Evolutionary conservation across 1,140 invertebrate species (phyloP), one percentile per base, ranked within the genome.

Genomic region (Panagrolaimus sp.): DNA sequence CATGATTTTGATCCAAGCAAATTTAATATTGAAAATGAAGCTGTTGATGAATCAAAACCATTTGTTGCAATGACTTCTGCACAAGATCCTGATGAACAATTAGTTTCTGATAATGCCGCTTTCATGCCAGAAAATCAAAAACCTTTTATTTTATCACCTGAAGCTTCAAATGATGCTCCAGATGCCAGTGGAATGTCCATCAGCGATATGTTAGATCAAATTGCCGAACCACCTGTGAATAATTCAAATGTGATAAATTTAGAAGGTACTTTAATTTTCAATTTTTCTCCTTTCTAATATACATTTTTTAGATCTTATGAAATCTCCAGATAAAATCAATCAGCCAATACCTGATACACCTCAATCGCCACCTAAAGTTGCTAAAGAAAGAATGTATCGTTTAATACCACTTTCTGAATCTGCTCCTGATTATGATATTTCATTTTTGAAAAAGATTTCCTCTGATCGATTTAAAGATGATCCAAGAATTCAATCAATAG

Each of bases 31-130:
- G 52, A 58, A 24, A n/a, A 8, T 28, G 7, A 58, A 28, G 52
- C 17, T 2, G 52, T 28, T 4, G 17, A 58, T 17, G 52, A 58
- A 8, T 7, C 32, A 4, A 7, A 38, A 38, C 32, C 32, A 38
- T 58, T 58, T 14, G 52, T 58, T 17, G 52, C 52, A 12, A 58
- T 58, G 52, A 58, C 52, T 4, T 58, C 52, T 21, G 52, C 52
- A 12, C 21, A 58, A 58, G 52, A 58, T 58, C 52, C 52, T 12
- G 52, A 58, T 58, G 52, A 58, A 14, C 21, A 21, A 12, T 28
- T 58, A 12, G 21, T 58, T 28, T 12, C 52, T 21, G 17, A 58
- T 58, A n/a, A 58, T 24, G 14, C 52, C 17, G 14, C 28, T 12
- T 58, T 26, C 17, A 21, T 26, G 4, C 52, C 52, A 12, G 28